These are phyloP conservation scores for Leucania comma DNA, from an alignment of 2,888 invertebrate genomes.

Conservation along the genomic window DNA sequence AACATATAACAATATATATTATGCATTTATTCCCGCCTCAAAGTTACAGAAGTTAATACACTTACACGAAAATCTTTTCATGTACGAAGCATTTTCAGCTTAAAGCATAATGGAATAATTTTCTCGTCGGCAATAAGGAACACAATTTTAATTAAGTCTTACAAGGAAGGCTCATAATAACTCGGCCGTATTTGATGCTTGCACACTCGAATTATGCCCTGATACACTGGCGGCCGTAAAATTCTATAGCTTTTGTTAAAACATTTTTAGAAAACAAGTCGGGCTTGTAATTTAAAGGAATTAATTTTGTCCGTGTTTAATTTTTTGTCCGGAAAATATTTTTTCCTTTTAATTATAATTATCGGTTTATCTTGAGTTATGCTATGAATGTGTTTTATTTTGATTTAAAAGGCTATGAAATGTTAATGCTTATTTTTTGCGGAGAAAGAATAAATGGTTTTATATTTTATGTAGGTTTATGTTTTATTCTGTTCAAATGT, in stretches of 20 bases:
- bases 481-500: not conserved
- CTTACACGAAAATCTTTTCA: conserved; percentile 58
- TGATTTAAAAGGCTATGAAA: conserved; percentile 22
- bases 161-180: conserved; percentile 72
- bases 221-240: conserved; percentile 64
- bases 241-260: conserved; percentile 37
- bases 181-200: conserved; percentile 74
- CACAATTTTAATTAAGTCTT: conserved; percentile 78
- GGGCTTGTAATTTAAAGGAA: conserved; percentile 37
- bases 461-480: not conserved
- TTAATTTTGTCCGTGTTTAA: conserved; percentile 35
- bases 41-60: conserved; percentile 39
- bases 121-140: conserved; percentile 66
- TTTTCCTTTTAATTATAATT: conserved; percentile 37
- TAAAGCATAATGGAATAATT: conserved; percentile 69
- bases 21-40: conserved; percentile 9
- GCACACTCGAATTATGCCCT: conserved; percentile 70
- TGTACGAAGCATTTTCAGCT: conserved; percentile 50
- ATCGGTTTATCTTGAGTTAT: conserved; percentile 31
- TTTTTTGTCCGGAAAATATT: conserved; percentile 21
- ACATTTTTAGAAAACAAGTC: conserved; percentile 38
- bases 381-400: conserved; percentile 23
- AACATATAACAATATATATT: not conserved
- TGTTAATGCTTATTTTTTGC: conserved; percentile 13
- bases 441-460: not conserved